phyloP scores from a whole-genome alignment of 1,140 invertebrate genomes.

The Wiebesia pumilae region DNA sequence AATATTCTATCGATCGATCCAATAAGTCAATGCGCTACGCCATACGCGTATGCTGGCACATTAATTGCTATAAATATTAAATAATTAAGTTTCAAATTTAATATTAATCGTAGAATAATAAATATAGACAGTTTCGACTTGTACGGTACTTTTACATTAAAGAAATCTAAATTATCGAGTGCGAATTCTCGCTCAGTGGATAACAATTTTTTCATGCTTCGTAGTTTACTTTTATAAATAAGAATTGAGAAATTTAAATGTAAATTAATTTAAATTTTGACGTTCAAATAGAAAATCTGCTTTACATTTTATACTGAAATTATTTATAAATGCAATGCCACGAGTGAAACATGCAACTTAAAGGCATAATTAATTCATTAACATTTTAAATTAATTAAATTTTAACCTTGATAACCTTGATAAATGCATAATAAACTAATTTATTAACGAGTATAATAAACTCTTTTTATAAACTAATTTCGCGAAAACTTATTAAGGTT shows the following conservation, averaged over 20 bases:
- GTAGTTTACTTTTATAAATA: not conserved
- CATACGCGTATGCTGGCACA: not conserved
- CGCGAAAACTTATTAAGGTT: constrained; percentile 28
- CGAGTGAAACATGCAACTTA: not conserved
- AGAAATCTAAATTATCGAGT: not conserved
- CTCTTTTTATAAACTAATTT: constrained; percentile 22
- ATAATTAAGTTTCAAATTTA: too few relatives aligned
- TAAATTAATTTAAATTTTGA: not conserved
- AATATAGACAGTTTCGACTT: too few relatives aligned
- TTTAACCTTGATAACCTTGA: constrained; percentile 6
- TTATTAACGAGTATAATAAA: not conserved
- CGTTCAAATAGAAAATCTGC: not conserved
- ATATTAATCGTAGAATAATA: too few relatives aligned
- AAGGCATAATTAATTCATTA: not conserved
- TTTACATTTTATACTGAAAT: not conserved
- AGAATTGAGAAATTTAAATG: not conserved
- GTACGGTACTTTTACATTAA: too few relatives aligned
- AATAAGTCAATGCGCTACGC: not conserved
- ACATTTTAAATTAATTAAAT: not conserved
- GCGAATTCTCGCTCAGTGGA: not conserved
- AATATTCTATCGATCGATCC: not conserved
- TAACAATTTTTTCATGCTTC: not conserved
- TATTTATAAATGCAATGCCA: not conserved
- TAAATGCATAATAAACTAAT: not conserved
- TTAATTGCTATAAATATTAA: too few relatives aligned